A percentile compares a stretch with the other conserved stretches of the same genome.
phyloP scores from a whole-genome alignment of 2,113 vertebrate genomes.

The Gymnarchus niloticus region DNA sequence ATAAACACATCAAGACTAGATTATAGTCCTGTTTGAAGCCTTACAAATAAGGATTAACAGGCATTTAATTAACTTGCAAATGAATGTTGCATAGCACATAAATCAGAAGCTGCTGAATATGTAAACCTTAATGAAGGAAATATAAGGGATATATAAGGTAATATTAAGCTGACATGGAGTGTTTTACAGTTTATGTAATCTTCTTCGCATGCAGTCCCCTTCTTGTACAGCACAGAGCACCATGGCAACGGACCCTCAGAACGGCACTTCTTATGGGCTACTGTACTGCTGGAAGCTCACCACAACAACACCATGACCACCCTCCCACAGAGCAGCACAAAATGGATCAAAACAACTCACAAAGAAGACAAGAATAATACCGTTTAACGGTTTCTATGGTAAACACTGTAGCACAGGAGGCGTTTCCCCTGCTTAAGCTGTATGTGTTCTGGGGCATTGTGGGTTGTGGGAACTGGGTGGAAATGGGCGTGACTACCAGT shows the following conservation, averaged over 20 bases:
- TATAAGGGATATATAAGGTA: neutral
- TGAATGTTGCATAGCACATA: neutral
- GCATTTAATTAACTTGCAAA: conserved; percentile 14
- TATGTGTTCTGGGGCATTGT: too few species aligned
- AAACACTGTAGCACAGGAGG: too few species aligned
- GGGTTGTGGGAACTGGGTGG: too few species aligned
- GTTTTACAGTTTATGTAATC: neutral
- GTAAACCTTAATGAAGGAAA: neutral
- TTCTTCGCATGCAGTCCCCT: neutral
- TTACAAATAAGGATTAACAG: conserved; percentile 16
- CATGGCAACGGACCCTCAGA: neutral
- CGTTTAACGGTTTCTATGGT: too few species aligned
- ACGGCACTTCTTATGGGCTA: too few species aligned
- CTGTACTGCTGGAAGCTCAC: neutral
- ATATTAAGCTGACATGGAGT: neutral
- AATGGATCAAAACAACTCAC: neutral
- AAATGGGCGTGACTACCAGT: too few species aligned
- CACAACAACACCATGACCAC: neutral
- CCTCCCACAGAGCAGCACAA: neutral
- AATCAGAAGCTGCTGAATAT: conserved; percentile 2
- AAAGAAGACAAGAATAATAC: neutral
- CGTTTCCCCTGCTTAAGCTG: too few species aligned
- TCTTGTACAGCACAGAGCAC: neutral
- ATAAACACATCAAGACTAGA: neutral
- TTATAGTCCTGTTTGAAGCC: neutral